Percentiles rank a stretch among this genome's conserved stretches.
Evolutionary conservation across 2,797 vertebrate genomes (phyloP).

Genomic region (Carduelis carduelis): DNA sequence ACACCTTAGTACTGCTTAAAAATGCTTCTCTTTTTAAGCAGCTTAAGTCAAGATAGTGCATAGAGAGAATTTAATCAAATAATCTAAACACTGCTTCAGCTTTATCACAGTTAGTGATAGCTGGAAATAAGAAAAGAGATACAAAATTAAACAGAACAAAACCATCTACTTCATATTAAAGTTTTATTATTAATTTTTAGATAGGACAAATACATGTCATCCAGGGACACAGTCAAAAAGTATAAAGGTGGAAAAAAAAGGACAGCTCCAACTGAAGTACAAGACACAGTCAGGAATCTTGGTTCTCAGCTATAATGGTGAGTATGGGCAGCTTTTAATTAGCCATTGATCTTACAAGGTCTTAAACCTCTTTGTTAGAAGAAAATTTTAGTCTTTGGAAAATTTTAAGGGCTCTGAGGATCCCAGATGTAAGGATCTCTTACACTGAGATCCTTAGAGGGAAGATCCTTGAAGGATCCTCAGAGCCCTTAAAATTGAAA

Average conservation of each 20-base stretch:
- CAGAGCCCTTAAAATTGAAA: background rate
- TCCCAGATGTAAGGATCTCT: background rate
- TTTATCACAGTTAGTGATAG: background rate
- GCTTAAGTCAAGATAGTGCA: background rate
- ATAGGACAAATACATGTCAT: background rate
- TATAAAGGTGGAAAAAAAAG: background rate
- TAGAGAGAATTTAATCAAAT: background rate
- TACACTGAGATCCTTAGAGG: no score
- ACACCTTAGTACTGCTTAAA: background rate
- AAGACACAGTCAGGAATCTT: background rate
- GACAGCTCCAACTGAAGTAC: background rate
- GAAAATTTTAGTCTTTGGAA: background rate
- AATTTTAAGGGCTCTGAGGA: background rate
- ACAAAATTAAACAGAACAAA: background rate
- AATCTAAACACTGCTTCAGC: background rate
- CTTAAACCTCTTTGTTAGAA: background rate
- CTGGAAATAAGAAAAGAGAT: background rate
- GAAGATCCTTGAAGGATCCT: no score
- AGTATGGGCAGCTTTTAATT: background rate
- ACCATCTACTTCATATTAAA: background rate
- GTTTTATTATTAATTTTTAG: background rate
- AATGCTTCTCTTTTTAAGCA: background rate
- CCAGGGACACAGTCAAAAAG: background rate
- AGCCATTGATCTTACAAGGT: background rate
- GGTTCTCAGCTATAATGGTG: background rate